phyloP scores from a whole-genome alignment of 2,888 invertebrate genomes.

The Leptopilina syphax region DNA sequence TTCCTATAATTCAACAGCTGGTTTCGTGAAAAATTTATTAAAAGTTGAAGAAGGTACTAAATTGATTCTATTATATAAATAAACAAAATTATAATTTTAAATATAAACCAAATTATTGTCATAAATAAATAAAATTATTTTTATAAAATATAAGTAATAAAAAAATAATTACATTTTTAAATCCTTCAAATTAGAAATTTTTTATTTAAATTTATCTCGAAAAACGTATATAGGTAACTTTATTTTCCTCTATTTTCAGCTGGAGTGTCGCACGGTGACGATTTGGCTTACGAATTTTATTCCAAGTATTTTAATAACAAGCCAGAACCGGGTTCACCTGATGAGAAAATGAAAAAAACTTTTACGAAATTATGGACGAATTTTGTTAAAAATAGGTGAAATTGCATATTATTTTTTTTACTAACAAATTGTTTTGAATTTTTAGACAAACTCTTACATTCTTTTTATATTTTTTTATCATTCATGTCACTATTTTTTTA shows the following conservation, averaged over 20 bases:
- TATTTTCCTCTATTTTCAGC: constrained; percentile 19
- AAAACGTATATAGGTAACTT: too few relatives aligned
- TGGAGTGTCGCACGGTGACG: constrained; percentile 78
- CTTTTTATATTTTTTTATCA: too few relatives aligned
- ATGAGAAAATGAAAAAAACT: constrained; percentile 71
- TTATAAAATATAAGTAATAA: too few relatives aligned
- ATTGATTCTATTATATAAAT: background rate
- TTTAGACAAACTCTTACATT: too few relatives aligned
- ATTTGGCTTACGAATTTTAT: constrained; percentile 77
- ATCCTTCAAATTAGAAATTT: too few relatives aligned
- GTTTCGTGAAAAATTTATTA: constrained; percentile 64
- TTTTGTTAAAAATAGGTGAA: constrained; percentile 77
- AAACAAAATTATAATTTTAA: too few relatives aligned
- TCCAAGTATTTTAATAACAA: constrained; percentile 69
- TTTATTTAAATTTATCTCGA: too few relatives aligned
- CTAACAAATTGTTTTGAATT: too few relatives aligned
- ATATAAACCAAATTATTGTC: background rate
- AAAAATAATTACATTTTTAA: too few relatives aligned
- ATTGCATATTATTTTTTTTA: constrained; percentile 29
- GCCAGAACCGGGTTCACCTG: constrained; percentile 69
- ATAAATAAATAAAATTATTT: too few relatives aligned
- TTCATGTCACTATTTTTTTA: too few relatives aligned
- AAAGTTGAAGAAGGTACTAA: constrained; percentile 62
- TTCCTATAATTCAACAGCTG: constrained; percentile 61
- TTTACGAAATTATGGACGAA: constrained; percentile 78